These are phyloP conservation scores for Brevimyrus niger DNA, from an alignment of 2,113 vertebrate genomes.

Conservation along the genomic window DNA sequence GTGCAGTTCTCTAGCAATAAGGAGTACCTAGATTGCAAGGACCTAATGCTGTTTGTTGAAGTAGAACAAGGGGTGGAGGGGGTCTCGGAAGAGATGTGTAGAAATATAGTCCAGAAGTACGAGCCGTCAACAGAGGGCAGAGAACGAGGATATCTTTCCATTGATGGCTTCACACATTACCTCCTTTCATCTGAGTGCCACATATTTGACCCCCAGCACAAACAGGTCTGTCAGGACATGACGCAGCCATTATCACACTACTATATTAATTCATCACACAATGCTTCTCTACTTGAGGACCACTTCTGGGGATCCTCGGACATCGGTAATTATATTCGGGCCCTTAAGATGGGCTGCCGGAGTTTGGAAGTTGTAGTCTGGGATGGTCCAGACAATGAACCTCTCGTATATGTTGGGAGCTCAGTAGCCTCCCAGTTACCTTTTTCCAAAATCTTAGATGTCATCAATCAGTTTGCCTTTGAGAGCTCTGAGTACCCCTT, in stretches of 20 bases:
- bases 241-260: conserved; percentile 82
- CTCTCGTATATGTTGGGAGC: conserved; percentile 74
- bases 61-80: conserved; percentile 86
- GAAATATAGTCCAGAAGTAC: conserved; percentile 74
- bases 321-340: conserved; percentile 74
- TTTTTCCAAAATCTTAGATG: conserved; percentile 72
- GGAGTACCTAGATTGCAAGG: conserved; percentile 82
- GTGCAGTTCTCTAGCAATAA: conserved; percentile 93
- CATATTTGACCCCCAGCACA: conserved; percentile 68
- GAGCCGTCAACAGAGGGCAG: conserved; percentile 80
- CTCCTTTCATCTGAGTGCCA: conserved; percentile 82
- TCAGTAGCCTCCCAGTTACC: conserved; percentile 70
- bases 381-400: conserved; percentile 80
- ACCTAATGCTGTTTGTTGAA: conserved; percentile 81
- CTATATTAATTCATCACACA: conserved; percentile 93
- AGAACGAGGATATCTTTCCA: conserved; percentile 73
- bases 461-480: conserved; percentile 84
- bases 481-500: conserved; percentile 78
- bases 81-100: conserved; percentile 76
- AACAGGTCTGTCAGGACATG: conserved; percentile 78
- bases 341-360: conserved; percentile 78
- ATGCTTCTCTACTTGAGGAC: conserved; percentile 89
- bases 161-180: conserved; percentile 84
- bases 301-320: conserved; percentile 80
- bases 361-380: conserved; percentile 82